A percentile compares a stretch with the other conserved stretches of the same genome.
phyloP scores from a whole-genome alignment of 2,113 vertebrate species.

The Progne subis region DNA sequence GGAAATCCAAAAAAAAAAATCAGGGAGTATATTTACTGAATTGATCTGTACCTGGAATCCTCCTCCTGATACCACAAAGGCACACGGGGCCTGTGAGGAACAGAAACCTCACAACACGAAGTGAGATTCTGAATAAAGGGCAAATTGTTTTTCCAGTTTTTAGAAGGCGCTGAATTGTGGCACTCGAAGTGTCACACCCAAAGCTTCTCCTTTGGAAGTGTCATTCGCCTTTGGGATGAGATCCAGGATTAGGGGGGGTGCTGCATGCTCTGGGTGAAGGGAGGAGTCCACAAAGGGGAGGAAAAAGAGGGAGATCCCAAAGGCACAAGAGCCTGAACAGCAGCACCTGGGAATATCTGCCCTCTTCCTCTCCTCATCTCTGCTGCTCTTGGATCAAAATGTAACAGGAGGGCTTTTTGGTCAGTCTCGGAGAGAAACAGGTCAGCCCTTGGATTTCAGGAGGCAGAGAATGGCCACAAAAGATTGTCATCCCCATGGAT shows the following conservation, averaged over 20 bases:
- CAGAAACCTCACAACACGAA: neutral
- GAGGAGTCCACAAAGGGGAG: neutral
- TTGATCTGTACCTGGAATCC: constrained; percentile 6
- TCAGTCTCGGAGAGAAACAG: neutral
- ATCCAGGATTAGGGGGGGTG: neutral
- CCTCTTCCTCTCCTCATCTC: neutral
- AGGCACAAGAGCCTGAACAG: neutral
- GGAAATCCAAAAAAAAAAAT: constrained; percentile 15
- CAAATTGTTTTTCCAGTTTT: neutral
- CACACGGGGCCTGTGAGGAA: neutral
- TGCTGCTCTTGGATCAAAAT: neutral
- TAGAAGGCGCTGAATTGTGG: neutral
- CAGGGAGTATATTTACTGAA: constrained; percentile 16
- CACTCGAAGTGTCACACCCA: neutral
- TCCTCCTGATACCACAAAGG: neutral
- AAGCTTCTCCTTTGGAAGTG: neutral
- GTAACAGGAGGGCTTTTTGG: neutral
- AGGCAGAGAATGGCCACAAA: neutral
- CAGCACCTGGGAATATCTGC: neutral
- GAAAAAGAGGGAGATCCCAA: neutral
- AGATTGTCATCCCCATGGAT: neutral
- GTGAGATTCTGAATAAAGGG: neutral
- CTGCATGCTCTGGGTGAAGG: neutral
- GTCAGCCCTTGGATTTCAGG: neutral
- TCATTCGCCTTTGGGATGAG: neutral